A percentile compares a stretch with the other conserved stretches of the same genome.
phyloP scores from a whole-genome alignment of 2,888 invertebrate genomes.

The Galerucella calmariensis region DNA sequence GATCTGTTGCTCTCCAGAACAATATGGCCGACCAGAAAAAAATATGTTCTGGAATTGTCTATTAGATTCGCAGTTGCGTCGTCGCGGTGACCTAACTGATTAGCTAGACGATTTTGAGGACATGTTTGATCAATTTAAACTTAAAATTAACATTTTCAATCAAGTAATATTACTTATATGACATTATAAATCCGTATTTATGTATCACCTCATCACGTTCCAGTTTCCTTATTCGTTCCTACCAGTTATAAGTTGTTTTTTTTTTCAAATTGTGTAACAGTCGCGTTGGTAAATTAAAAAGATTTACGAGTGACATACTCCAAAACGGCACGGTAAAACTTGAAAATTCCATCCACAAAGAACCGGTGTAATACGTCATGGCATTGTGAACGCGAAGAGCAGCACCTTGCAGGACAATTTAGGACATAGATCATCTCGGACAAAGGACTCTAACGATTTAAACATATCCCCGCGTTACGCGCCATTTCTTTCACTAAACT shows the following conservation, averaged over 20 bases:
- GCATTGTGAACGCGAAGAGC: slow-evolving; percentile 61
- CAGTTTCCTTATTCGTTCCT: slow-evolving; percentile 20
- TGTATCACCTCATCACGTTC: neutral
- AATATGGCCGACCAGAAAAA: too few relatives aligned
- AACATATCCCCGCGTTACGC: slow-evolving; percentile 64
- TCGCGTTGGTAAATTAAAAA: slow-evolving; percentile 36
- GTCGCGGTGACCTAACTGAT: too few relatives aligned
- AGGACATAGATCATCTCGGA: slow-evolving; percentile 63
- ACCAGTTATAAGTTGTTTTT: slow-evolving; percentile 13
- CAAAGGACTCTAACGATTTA: slow-evolving; percentile 65
- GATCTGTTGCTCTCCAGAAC: too few relatives aligned
- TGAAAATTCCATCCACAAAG: slow-evolving; percentile 61
- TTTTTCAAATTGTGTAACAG: slow-evolving; percentile 15
- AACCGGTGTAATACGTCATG: slow-evolving; percentile 63
- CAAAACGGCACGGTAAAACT: slow-evolving; percentile 42
- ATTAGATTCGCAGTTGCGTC: too few relatives aligned
- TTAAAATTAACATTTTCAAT: neutral
- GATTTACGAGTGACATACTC: slow-evolving; percentile 37
- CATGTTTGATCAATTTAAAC: too few relatives aligned
- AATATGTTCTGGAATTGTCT: too few relatives aligned
- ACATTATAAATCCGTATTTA: neutral
- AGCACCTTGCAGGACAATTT: slow-evolving; percentile 64
- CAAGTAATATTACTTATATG: neutral
- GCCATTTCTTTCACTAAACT: slow-evolving; percentile 33
- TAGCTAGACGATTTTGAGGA: too few relatives aligned